A percentile compares a stretch with the other conserved stretches of the same genome.
Evolutionary conservation across 2,888 invertebrate species (phyloP).

Genomic region (Caenorhabditis japonica): DNA sequence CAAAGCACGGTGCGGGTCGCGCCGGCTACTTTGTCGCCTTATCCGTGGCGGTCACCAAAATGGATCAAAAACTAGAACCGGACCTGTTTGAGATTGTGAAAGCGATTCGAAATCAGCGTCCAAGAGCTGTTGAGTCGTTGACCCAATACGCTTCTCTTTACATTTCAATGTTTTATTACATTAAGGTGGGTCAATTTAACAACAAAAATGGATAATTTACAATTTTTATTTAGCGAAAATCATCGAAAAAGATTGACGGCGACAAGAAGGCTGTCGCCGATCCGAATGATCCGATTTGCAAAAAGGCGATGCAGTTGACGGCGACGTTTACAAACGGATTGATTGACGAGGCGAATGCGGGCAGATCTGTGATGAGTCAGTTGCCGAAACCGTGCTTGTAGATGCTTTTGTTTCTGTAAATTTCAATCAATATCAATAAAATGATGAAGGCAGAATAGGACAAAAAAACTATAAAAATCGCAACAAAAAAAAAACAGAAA

Average conservation of each 20-base stretch:
- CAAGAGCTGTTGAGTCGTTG: conserved; percentile 8
- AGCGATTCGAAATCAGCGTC: conserved; percentile 3
- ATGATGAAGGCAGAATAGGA: no score
- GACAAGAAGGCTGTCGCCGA: conserved; percentile 6
- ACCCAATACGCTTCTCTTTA: conserved; percentile 14
- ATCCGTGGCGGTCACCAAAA: neutral
- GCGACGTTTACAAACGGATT: neutral
- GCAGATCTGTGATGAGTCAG: conserved; percentile 5
- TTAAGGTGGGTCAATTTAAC: conserved; percentile 8
- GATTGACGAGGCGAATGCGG: conserved; percentile 4
- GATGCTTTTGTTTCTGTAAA: no score
- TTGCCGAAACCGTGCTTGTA: no score
- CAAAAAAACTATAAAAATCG: no score
- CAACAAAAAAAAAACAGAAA: no score
- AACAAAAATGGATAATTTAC: neutral
- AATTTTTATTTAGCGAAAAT: conserved; percentile 7
- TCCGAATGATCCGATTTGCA: conserved; percentile 1
- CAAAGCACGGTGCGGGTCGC: conserved; percentile 21
- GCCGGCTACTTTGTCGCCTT: conserved; percentile 14
- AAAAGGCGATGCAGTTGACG: neutral
- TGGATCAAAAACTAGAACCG: conserved; percentile 7
- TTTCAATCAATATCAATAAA: no score
- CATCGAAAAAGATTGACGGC: neutral
- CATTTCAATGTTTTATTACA: conserved; percentile 12
- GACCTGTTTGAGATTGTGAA: conserved; percentile 6